Percentiles rank a stretch among this genome's conserved stretches.
These are phyloP conservation scores for Chelon auratus DNA, from an alignment of 2,797 vertebrate species.

Conservation along the genomic window DNA sequence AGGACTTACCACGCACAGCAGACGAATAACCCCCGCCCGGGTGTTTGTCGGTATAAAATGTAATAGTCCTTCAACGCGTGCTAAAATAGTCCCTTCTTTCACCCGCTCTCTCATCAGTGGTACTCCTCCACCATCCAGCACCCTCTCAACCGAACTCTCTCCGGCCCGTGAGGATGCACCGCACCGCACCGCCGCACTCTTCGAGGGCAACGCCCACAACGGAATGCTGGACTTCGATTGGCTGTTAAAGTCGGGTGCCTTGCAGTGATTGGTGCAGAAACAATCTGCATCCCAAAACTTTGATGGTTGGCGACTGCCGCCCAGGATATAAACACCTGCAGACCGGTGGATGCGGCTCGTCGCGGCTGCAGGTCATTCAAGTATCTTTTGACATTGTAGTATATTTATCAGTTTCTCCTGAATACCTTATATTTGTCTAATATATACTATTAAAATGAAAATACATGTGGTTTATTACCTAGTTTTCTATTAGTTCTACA, in stretches of 20 bases:
- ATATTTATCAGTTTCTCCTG: background rate
- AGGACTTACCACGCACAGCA: slow-evolving; percentile 74
- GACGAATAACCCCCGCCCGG: slow-evolving; percentile 31
- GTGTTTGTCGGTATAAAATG: slow-evolving; percentile 37
- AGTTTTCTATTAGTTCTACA: no score
- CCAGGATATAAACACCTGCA: slow-evolving; percentile 59
- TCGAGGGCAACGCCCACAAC: slow-evolving; percentile 64
- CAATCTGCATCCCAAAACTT: slow-evolving; percentile 60
- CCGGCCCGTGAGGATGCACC: slow-evolving; percentile 62
- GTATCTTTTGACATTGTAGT: background rate
- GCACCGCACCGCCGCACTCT: slow-evolving; percentile 49
- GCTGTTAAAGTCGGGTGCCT: slow-evolving; percentile 35
- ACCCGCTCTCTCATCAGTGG: slow-evolving; percentile 82
- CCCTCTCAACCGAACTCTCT: slow-evolving; percentile 84
- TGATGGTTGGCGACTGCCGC: slow-evolving; percentile 43
- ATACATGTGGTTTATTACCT: no score
- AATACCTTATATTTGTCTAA: no score
- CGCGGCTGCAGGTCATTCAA: background rate
- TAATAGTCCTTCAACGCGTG: slow-evolving; percentile 36
- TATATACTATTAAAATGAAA: no score
- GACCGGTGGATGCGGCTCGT: slow-evolving; percentile 5
- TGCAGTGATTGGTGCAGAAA: slow-evolving; percentile 69
- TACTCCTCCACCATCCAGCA: slow-evolving; percentile 80
- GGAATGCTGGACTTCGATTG: slow-evolving; percentile 62
- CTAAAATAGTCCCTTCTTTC: slow-evolving; percentile 58